A percentile compares a stretch with the other conserved stretches of the same genome.
phyloP scores from a whole-genome alignment of 2,113 vertebrate species.

The Damaliscus lunatus region DNA sequence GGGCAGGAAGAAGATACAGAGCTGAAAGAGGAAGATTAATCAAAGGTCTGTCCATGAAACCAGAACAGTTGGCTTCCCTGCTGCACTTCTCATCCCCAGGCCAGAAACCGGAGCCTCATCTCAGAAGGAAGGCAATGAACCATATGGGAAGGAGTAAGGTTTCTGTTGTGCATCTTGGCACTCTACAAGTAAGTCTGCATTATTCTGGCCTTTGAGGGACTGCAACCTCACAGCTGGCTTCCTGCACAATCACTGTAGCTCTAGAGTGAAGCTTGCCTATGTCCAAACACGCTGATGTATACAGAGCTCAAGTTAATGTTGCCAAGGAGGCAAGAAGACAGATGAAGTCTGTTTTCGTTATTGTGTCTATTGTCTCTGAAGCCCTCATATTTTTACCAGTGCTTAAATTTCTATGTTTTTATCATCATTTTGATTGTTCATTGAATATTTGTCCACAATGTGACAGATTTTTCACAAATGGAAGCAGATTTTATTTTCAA shows the following conservation, averaged over 20 bases:
- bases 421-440: slow-evolving; percentile 17
- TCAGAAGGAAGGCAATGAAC: neutral
- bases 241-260: neutral
- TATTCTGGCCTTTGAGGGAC: neutral
- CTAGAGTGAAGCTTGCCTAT: neutral
- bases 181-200: neutral
- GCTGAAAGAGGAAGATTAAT: neutral
- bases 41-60: neutral
- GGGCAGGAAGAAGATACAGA: neutral
- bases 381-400: neutral
- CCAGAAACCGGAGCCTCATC: neutral
- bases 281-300: neutral
- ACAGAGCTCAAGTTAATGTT: neutral
- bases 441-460: neutral
- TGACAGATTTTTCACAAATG: neutral
- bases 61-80: neutral
- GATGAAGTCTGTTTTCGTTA: neutral
- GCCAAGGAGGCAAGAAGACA: neutral
- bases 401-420: neutral
- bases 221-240: neutral
- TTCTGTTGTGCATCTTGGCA: neutral
- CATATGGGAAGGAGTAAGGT: neutral
- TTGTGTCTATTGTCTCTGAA: neutral
- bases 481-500: neutral
- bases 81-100: neutral